phyloP scores from a whole-genome alignment of 2,113 vertebrate genomes.

The Ptilonorhynchus violaceus region DNA sequence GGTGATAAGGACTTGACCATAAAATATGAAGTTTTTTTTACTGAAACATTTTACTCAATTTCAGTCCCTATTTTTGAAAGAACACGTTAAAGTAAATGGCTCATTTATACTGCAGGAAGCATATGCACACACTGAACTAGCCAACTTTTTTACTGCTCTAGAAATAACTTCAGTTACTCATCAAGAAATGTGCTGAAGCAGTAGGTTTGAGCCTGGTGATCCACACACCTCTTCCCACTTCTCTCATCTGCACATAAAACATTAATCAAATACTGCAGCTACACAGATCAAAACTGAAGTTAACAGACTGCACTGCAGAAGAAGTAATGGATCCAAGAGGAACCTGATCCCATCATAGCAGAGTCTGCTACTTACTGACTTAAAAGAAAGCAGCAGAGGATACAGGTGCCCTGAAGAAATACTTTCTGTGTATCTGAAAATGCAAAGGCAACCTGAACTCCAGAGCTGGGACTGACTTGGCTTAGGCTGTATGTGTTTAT shows the following conservation, averaged over 20 bases:
- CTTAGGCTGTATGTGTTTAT: not conserved
- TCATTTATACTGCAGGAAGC: not conserved
- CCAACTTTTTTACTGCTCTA: not conserved
- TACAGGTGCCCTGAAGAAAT: not conserved
- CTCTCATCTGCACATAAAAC: not conserved
- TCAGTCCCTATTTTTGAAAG: not conserved
- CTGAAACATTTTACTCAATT: not conserved
- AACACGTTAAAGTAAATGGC: not conserved
- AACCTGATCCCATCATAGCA: not conserved
- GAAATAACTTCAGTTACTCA: not conserved
- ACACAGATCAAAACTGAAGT: not conserved
- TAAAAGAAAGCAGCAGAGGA: not conserved
- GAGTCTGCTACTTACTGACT: not conserved
- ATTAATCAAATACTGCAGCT: not conserved
- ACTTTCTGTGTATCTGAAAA: not conserved
- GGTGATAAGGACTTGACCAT: not conserved
- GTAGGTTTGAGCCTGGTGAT: not conserved
- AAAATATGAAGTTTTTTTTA: not conserved
- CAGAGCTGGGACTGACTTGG: not conserved
- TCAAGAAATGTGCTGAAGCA: not conserved
- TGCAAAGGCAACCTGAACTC: not conserved
- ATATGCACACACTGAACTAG: not conserved
- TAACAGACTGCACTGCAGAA: not conserved
- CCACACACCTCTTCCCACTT: not conserved
- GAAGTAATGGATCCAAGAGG: not conserved